Conservation (phyloP, 2,888 invertebrate species). For the Lycia hirtaria region DNA sequence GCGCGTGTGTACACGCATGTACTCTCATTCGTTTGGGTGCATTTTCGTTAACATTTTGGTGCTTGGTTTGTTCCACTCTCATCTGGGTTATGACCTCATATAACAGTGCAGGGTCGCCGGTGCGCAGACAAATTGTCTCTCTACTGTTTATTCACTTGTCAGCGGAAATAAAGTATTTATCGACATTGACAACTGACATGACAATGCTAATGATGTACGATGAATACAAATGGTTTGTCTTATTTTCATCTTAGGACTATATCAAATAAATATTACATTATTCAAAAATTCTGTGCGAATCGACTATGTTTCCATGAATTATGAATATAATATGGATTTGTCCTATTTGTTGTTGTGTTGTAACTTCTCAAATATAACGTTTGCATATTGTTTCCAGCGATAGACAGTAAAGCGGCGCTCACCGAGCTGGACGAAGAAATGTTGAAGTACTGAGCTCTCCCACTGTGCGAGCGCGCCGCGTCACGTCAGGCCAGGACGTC, state of each 20-base stretch:
- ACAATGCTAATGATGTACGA: too few species aligned
- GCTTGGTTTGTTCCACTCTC: neutral
- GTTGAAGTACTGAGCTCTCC: constrained; percentile 69
- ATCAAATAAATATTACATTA: too few species aligned
- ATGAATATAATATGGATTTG: neutral
- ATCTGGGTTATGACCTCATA: neutral
- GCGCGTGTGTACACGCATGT: neutral
- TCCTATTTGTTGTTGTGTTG: neutral
- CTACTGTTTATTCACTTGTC: too few species aligned
- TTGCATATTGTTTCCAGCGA: constrained; percentile 64
- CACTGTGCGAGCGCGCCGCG: too few species aligned
- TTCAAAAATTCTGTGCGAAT: neutral
- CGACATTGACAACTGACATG: too few species aligned
- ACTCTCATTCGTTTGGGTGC: too few species aligned
- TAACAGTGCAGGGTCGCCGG: too few species aligned
- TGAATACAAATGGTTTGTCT: too few species aligned
- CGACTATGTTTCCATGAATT: neutral
- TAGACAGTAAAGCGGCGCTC: constrained; percentile 82
- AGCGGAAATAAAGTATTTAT: too few species aligned
- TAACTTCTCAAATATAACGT: neutral
- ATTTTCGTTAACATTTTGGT: neutral
- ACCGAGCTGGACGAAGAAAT: constrained; percentile 73
- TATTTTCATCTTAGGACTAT: too few species aligned
- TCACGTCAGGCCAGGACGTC: too few species aligned
- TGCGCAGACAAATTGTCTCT: too few species aligned